Evolutionary conservation across 2,113 vertebrate genomes (phyloP), one percentile per base, ranked within the genome.

Genomic region (Chaetodon auriga): DNA sequence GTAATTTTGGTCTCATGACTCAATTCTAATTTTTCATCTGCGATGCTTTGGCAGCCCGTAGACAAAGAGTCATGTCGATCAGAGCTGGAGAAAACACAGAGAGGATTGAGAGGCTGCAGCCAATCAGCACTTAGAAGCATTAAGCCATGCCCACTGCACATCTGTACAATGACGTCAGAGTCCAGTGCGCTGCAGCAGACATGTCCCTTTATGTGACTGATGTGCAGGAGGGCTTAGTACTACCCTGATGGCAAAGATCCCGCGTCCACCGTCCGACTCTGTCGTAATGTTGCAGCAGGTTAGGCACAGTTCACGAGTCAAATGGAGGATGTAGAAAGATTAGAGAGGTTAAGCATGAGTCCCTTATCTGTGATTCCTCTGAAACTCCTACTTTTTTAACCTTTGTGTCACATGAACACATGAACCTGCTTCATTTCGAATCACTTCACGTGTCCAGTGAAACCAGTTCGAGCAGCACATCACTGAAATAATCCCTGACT

Each of bases 61-160:
- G 69, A 81, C 80, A 86, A 89, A 87, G 61, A 81, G 36, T 12
- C 3, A 51, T 16, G 23, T 57, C 30, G 19, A 62, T 65, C 41
- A 49, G 75, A 65, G 77, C 46, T 1, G 38, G 75, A 68, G 70
- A 23, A 76, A 77, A 51, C 48, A 49, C 68, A 58, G 57, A 68
- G 77, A 55, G 79, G 91, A 86, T 84, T 64, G 87, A 90, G 68
- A 66, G 45, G 68, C 63, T 75, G 5, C 54, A 49, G 72, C 91
- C 91, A 93, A 87, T 93, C n/a, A 89, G 88, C 61, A n/a, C 7
- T 23, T 12, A 53, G 85, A 21, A 54, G 48, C 49, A 11, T 58
- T 79, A 66, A 76, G 87, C 90, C 90, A 78, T 35, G 85, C 87
- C 92, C 89, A 72, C 84, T 74, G 85, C 82, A 94, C 92, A 92